These are phyloP conservation scores for Brotula barbata DNA, from an alignment of 2,797 vertebrate genomes.

Conservation along the genomic window DNA sequence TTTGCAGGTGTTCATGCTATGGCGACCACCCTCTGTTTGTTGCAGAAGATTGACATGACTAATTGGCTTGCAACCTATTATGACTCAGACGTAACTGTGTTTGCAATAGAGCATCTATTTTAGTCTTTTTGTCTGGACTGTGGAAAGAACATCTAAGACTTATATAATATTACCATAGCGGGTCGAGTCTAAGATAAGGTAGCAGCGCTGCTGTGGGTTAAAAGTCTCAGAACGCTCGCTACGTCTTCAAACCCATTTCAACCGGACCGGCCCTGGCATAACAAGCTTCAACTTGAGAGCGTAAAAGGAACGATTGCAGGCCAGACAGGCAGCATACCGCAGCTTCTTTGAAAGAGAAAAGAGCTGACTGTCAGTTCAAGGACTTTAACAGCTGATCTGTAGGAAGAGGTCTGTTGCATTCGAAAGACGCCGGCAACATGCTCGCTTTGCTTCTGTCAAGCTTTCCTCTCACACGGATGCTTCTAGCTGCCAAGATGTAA, in stretches of 20 bases:
- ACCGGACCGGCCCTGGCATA: slow-evolving; percentile 22
- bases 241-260: no score
- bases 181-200: neutral
- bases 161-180: no score
- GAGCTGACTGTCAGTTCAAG: slow-evolving; percentile 51
- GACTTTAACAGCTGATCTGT: slow-evolving; percentile 70
- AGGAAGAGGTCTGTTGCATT: slow-evolving; percentile 65
- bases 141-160: no score
- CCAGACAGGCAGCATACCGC: slow-evolving; percentile 41
- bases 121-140: no score
- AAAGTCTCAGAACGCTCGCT: no score
- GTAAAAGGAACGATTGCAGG: slow-evolving; percentile 65
- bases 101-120: no score
- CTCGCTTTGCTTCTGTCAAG: slow-evolving; percentile 44
- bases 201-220: slow-evolving; percentile 13
- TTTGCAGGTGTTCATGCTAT: neutral
- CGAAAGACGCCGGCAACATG: slow-evolving; percentile 48
- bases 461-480: slow-evolving; percentile 51
- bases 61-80: neutral
- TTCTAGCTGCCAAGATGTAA: slow-evolving; percentile 56
- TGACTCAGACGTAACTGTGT: neutral
- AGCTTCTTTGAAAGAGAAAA: slow-evolving; percentile 54
- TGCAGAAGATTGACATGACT: neutral
- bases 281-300: slow-evolving; percentile 16
- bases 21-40: neutral